These are phyloP conservation scores for Agrypnus murinus DNA, from an alignment of 2,888 invertebrate species.

Conservation along the genomic window DNA sequence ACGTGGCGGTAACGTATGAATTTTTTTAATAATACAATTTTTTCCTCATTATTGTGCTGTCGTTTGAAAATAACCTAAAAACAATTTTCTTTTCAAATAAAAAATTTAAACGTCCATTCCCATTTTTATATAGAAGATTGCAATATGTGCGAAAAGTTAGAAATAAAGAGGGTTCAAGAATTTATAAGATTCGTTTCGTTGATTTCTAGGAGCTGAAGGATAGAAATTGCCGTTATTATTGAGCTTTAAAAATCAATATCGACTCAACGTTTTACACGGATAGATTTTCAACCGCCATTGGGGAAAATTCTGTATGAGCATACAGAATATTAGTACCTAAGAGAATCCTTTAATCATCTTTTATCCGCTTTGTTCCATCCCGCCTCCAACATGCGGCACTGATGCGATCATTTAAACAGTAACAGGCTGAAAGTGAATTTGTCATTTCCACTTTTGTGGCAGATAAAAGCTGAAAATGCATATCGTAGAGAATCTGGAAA, in stretches of 20 bases:
- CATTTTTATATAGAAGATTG: background rate
- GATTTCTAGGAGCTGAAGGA: constrained; percentile 1
- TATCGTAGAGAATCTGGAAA: constrained; percentile 42
- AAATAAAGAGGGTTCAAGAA: constrained; percentile 5
- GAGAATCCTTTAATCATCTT: constrained; percentile 40
- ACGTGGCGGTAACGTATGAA: constrained; percentile 12
- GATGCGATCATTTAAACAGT: constrained; percentile 39
- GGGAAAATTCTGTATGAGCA: background rate
- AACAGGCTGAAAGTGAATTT: constrained; percentile 45
- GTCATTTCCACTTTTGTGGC: constrained; percentile 44
- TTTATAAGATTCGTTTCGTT: background rate
- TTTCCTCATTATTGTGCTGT: background rate
- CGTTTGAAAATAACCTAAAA: background rate
- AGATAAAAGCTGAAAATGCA: constrained; percentile 46
- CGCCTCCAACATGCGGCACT: constrained; percentile 5
- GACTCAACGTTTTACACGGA: background rate
- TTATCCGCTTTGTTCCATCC: constrained; percentile 34
- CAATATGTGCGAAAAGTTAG: constrained; percentile 4
- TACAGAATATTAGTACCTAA: constrained; percentile 29
- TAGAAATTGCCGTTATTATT: constrained; percentile 5
- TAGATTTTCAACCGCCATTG: background rate
- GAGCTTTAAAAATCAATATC: constrained; percentile 16
- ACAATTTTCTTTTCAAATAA: no score
- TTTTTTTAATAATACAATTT: constrained; percentile 5
- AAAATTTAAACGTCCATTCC: no score